A percentile compares a stretch with the other conserved stretches of the same genome.
Conservation (phyloP, 2,888 invertebrate species). For the Stegana nigrithorax region DNA sequence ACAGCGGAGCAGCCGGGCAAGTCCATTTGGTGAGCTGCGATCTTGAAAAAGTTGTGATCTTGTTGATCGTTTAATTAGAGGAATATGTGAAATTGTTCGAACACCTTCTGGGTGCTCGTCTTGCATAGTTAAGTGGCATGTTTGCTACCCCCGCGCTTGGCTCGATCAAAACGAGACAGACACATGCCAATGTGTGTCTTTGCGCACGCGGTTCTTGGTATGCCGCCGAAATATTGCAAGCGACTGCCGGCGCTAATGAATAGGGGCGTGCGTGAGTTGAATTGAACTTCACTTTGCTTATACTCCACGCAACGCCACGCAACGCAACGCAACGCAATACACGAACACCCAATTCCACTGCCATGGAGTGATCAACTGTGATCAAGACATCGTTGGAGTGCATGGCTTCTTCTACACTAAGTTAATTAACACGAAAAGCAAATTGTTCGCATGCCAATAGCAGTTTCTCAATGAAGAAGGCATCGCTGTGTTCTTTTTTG, state of each 20-base stretch:
- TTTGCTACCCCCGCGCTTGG: too few species aligned
- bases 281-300: too few species aligned
- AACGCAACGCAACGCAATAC: too few species aligned
- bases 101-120: slow-evolving; percentile 52
- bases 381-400: not conserved
- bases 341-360: not conserved
- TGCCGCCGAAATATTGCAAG: slow-evolving; percentile 13
- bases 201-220: slow-evolving; percentile 36
- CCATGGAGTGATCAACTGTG: not conserved
- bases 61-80: slow-evolving; percentile 66
- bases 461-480: not conserved
- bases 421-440: slow-evolving; percentile 61
- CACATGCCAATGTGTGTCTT: slow-evolving; percentile 8
- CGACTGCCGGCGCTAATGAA: slow-evolving; percentile 56
- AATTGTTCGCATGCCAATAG: slow-evolving; percentile 52
- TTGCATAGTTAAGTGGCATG: slow-evolving; percentile 58
- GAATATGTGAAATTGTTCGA: slow-evolving; percentile 65
- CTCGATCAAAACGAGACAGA: too few species aligned
- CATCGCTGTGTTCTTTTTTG: too few species aligned
- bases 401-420: too few species aligned
- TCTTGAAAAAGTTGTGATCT: slow-evolving; percentile 53
- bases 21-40: not conserved
- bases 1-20: not conserved
- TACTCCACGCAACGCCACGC: too few species aligned
- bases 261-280: slow-evolving; percentile 58